These are phyloP conservation scores for Drosophila niveifrons DNA, from an alignment of 2,888 invertebrate species.

Conservation along the genomic window DNA sequence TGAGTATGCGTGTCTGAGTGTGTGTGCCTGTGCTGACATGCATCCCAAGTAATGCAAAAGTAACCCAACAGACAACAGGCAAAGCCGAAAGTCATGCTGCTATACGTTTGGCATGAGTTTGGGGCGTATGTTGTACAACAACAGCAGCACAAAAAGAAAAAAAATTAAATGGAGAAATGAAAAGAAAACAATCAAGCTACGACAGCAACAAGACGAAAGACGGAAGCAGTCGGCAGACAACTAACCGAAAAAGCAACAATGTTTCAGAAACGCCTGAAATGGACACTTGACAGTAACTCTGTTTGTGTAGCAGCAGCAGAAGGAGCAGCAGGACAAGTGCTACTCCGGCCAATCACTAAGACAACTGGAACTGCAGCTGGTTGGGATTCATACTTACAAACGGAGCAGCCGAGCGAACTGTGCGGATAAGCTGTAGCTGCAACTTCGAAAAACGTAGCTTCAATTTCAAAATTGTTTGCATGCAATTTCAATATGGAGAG, in stretches of 20 bases:
- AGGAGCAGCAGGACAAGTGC: conserved; percentile 64
- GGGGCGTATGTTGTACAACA: conserved; percentile 26
- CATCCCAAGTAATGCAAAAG: conserved; percentile 54
- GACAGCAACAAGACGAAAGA: not conserved
- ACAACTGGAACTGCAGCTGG: conserved; percentile 15
- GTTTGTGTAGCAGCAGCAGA: conserved; percentile 63
- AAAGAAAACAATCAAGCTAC: conserved; percentile 32
- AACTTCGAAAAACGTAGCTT: conserved; percentile 70
- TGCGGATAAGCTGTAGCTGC: conserved; percentile 4
- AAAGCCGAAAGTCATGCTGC: conserved; percentile 69
- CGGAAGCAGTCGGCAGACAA: conserved; percentile 40
- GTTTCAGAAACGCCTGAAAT: conserved; percentile 69
- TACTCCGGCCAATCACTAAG: conserved; percentile 39
- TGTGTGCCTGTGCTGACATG: conserved; percentile 36
- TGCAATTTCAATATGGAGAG: conserved; percentile 78
- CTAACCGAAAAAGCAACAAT: conserved; percentile 68
- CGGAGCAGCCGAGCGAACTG: not conserved
- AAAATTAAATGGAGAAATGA: conserved; percentile 3
- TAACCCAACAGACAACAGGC: conserved; percentile 48
- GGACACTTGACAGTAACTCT: conserved; percentile 78
- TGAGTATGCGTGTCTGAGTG: conserved; percentile 8
- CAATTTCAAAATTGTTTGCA: conserved; percentile 81
- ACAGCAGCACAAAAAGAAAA: not conserved
- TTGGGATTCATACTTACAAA: conserved; percentile 18
- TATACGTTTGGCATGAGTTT: conserved; percentile 40